Evolutionary conservation across 35 echinoderm and acorn worm species (phyloP).

Genomic region (Heliocidaris erythrogramma): DNA sequence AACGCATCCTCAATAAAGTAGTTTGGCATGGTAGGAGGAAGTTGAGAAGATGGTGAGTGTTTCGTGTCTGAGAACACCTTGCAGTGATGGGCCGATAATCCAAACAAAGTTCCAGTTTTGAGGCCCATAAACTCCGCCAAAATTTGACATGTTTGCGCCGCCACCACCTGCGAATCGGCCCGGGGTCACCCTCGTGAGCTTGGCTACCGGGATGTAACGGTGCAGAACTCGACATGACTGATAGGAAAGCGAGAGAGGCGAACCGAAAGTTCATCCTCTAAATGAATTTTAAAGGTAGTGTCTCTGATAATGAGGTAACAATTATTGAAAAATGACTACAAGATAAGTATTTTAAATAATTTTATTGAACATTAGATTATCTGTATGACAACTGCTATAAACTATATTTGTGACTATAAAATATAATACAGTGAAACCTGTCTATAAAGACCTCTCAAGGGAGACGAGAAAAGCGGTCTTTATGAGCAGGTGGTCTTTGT

Average conservation of each 20-base stretch:
- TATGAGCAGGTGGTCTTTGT: no score
- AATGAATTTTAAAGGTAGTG: neutral
- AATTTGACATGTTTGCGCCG: neutral
- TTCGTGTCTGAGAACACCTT: slow-evolving; percentile 5
- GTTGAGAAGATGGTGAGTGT: slow-evolving; percentile 3
- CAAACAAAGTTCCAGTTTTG: slow-evolving; percentile 11
- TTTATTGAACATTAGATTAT: no score
- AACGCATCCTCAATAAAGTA: neutral
- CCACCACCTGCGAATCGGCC: neutral
- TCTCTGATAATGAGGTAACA: neutral
- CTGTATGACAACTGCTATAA: no score
- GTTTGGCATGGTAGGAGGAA: neutral
- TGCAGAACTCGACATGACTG: neutral
- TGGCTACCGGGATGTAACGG: neutral
- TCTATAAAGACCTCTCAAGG: no score
- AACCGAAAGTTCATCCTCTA: neutral
- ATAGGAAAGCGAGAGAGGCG: neutral
- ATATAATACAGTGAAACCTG: no score
- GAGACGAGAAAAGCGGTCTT: no score
- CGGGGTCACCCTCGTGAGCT: neutral
- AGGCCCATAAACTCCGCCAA: neutral
- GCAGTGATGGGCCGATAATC: neutral
- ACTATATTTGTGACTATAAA: no score
- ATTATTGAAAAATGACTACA: neutral
- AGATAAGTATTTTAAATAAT: no score